These are phyloP conservation scores for Batillaria attramentaria DNA, from an alignment of 1,140 invertebrate genomes.

Conservation along the genomic window DNA sequence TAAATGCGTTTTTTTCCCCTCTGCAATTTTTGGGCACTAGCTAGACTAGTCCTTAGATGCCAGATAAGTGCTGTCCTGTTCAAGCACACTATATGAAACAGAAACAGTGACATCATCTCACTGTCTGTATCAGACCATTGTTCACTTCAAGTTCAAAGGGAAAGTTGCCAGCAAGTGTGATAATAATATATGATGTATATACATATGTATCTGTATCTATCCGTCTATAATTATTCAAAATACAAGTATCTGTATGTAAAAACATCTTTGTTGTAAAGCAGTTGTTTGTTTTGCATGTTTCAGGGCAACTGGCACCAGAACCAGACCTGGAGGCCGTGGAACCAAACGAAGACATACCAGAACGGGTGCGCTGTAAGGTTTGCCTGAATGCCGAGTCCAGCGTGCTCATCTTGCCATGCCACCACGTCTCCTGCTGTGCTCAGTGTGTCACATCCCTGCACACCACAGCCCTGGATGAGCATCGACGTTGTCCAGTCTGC, in stretches of 20 bases:
- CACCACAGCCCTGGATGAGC: neutral
- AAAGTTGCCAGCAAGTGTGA: too few relatives aligned
- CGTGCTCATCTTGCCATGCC: neutral
- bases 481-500: constrained; percentile 7
- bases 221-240: too few relatives aligned
- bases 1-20: too few relatives aligned
- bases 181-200: too few relatives aligned
- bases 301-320: neutral
- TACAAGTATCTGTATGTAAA: neutral
- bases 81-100: too few relatives aligned
- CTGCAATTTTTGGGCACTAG: too few relatives aligned
- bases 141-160: neutral
- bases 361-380: neutral
- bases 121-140: neutral
- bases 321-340: neutral
- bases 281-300: neutral
- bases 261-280: neutral
- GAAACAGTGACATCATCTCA: too few relatives aligned
- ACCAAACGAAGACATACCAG: neutral
- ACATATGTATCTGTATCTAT: too few relatives aligned
- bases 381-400: neutral
- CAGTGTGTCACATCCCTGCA: neutral
- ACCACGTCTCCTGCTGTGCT: neutral
- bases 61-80: too few relatives aligned
- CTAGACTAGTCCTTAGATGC: too few relatives aligned